Evolutionary conservation across 2,797 vertebrate genomes (phyloP), one percentile per base, ranked within the genome.

Genomic region (Paedocypris micromegethes): DNA sequence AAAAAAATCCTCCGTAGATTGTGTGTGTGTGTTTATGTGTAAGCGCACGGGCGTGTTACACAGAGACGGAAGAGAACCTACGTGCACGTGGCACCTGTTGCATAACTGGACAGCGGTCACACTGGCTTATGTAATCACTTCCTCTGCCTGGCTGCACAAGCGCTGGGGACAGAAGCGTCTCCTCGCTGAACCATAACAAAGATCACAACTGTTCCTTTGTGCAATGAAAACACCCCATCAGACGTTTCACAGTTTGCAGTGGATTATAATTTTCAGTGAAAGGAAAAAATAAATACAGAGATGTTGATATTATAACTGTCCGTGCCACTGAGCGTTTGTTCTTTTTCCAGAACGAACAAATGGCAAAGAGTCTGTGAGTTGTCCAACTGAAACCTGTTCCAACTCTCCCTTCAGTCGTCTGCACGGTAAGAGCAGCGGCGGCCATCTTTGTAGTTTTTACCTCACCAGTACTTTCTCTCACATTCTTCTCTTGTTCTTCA

Each of bases 41-140:
- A 82, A 79, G 79, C 83, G 77, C 74, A 55, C 58, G 69, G 64
- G 58, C 49, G 39, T 69, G 43, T 46, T 57, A 52, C 49, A 66
- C 73, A 72, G 63, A 40, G 63, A 66, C 66, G 74, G 51, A 50
- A 84, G 78, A 82, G 82, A 81, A 83, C 81, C 85, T 83, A 82
- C 82, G 61, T 71, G 83, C 86, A 86, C 87, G 86, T 89, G 88
- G 85, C 86, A 89, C 88, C 85, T 88, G 88, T 88, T 90, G 86
- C 85, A 82, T 90, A 89, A 90, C 83, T 79, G 81, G 77, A 50
- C 66, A 58, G 78, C 79, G 83, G 81, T 83, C 80, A 77, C 78
- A 76, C 66, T 72, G 72, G 64, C 66, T 90, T 88, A 89, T 83
- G 80, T 88, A 90, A 90, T 77, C 75, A 59, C 76, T 78, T 66